Conservation (phyloP, 1,140 invertebrate species). For the Caenorhabditis tropicalis region DNA sequence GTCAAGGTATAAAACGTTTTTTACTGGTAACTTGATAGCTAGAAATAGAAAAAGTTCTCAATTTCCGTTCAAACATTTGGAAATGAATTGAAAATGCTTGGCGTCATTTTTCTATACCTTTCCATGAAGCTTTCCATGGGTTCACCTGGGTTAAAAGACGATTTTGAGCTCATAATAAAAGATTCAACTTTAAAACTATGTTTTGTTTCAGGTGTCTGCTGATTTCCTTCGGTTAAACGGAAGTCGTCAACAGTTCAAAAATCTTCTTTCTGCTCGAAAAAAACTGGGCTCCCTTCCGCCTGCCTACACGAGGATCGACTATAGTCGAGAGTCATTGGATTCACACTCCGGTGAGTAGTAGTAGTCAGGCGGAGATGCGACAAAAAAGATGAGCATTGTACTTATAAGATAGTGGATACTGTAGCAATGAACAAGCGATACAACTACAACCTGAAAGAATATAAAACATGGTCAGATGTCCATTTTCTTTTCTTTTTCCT, state of each 20-base stretch:
- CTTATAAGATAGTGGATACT: not conserved
- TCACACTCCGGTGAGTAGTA: constrained; percentile 46
- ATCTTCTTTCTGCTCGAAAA: constrained; percentile 68
- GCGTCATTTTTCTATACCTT: not conserved
- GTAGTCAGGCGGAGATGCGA: not conserved
- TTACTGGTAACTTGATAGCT: constrained; percentile 14
- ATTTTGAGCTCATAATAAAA: too few species aligned
- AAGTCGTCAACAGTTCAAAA: constrained; percentile 65
- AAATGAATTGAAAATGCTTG: not conserved
- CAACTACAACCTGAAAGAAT: not conserved
- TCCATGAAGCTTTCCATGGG: too few species aligned
- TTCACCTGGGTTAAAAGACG: too few species aligned
- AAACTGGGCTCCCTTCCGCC: constrained; percentile 70
- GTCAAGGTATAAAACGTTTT: constrained; percentile 63
- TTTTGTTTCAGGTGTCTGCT: constrained; percentile 66
- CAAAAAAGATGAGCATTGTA: not conserved
- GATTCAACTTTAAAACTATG: too few species aligned
- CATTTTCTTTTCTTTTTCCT: not conserved
- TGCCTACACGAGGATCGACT: constrained; percentile 69
- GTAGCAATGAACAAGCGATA: not conserved
- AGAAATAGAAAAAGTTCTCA: not conserved
- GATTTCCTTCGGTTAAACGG: constrained; percentile 69
- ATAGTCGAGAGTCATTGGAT: constrained; percentile 70
- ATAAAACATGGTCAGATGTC: not conserved
- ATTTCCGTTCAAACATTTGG: constrained; percentile 19